Conservation (phyloP, 1,140 invertebrate genomes). For the Pogonognathellus flavescens region DNA sequence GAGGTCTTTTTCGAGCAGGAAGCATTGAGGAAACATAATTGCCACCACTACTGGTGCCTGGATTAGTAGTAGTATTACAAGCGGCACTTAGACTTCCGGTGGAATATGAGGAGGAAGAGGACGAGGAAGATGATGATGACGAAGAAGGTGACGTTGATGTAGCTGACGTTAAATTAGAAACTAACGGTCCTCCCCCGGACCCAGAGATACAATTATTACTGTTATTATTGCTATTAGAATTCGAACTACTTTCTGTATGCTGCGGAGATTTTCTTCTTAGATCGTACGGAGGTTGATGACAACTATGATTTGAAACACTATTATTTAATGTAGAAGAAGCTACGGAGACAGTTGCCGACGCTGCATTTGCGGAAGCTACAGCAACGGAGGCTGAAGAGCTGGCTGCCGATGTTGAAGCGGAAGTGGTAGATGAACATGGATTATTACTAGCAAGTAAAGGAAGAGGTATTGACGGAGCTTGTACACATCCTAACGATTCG, state of each 20-base stretch:
- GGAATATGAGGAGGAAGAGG: constrained; percentile 57
- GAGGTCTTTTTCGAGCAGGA: constrained; percentile 84
- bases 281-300: constrained; percentile 87
- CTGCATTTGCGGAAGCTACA: constrained; percentile 61
- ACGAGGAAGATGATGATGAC: constrained; percentile 50
- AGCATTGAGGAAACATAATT: constrained; percentile 78
- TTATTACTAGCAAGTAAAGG: constrained; percentile 61
- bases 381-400: constrained; percentile 18
- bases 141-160: constrained; percentile 45
- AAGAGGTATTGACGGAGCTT: constrained; percentile 57
- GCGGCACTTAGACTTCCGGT: constrained; percentile 68
- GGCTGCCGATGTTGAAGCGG: constrained; percentile 24
- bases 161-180: constrained; percentile 52
- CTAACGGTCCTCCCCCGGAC: background rate
- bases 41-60: constrained; percentile 64
- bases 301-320: constrained; percentile 31
- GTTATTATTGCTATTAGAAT: constrained; percentile 39
- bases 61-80: constrained; percentile 58
- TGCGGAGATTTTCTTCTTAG: constrained; percentile 82
- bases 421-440: constrained; percentile 54
- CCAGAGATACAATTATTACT: constrained; percentile 12
- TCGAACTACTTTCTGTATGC: constrained; percentile 35
- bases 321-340: constrained; percentile 65
- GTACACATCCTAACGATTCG: constrained; percentile 54
- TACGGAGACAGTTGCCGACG: constrained; percentile 45